Evolutionary conservation across 2,888 invertebrate species (phyloP), one percentile per base, ranked within the genome.

Genomic region (Drosophila pegasa): DNA sequence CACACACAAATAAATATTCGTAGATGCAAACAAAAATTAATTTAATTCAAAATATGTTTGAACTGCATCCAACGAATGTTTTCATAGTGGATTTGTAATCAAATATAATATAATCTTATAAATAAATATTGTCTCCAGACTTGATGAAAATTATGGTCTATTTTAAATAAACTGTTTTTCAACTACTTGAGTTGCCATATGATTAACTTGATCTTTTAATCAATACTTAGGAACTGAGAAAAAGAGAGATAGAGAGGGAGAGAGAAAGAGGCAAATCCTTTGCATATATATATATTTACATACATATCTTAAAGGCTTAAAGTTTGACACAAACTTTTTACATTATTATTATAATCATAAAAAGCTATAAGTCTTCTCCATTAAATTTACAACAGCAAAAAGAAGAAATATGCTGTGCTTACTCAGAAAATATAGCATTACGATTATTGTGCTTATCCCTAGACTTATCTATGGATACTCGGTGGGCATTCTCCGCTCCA

Each of bases 401-500:
- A 22, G 0, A 6, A 48, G 14, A 48, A 2, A 16, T 22, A 10
- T 50, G 6, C 6, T 22, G n/a, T n/a, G 33, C 1, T 12, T 18
- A 27, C 12, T 0, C 35, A 20, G 25, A 25, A 20, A 38, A 40
- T 37, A 33, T 18, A 45, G 27, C 10, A 27, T 18, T 9, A 22
- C 20, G 25, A 41, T 38, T 41, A 56, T 22, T 25, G 9, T 8
- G 65, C 33, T 48, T 67, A 25, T 27, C 18, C 43, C 31, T 31
- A 5, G 50, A 40, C 22, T 29, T 58, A 47, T 73, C 58, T 67
- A 48, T 33, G 52, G 55, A 22, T 41, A 51, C 38, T 67, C 48
- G 59, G 52, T 41, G 52, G 50, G 37, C 37, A 47, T 27, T 22
- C 9, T 27, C 27, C 7, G 41, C 37, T 18, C n/a, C 43, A 25